Base-by-base conservation (phyloP, 2,113 vertebrate species). In the Oenanthe oenanthe region DNA sequence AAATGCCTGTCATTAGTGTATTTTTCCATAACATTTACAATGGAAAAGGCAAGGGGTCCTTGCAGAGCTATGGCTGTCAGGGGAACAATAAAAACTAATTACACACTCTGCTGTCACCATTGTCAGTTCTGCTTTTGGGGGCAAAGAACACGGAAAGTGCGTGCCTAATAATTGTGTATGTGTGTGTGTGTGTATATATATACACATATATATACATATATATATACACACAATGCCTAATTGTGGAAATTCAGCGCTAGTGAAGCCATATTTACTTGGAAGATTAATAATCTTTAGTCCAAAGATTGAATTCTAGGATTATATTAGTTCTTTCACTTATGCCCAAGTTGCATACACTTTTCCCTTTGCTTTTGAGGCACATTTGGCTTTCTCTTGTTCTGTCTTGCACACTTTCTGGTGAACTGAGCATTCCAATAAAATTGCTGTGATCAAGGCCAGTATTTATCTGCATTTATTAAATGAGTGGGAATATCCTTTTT, bases 31-130 rank as follows among this genome's bases (percentile, higher is more conserved):
- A 96, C 96, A 96, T 96, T 97, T 97, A 97, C 96, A 97, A 94
- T 95, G 93, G 97, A 95, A 96, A 96, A 98, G 97, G 96, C 95
- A 97, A 97, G 96, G 91, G 96, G 94, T 97, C 94, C 95, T 97
- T 95, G 63, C 94, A 95, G 93, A 96, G 92, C 95, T 97, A 48
- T 96, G 95, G 91, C 96, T 98, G 97, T 97, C 97, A 97, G 71
- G 98, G 97, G 97, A 97, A 97, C 96, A 98, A 97, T 98, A 95
- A 97, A 97, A 97, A 97, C 95, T 98, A 98, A 98, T 98, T 96
- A 98, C 97, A 98, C 95, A 97, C 96, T 97, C 82, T 68, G 43
- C 93, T 95, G 57, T 98, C 95, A 96, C 86, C 75, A 88, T 96
- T 97, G 96, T 97, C 95, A 95, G 78, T 66, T 96, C 63, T 92